Percentiles rank a stretch among this genome's conserved stretches.
Conservation (phyloP, 2,888 invertebrate species). For the Pandemis corylana region DNA sequence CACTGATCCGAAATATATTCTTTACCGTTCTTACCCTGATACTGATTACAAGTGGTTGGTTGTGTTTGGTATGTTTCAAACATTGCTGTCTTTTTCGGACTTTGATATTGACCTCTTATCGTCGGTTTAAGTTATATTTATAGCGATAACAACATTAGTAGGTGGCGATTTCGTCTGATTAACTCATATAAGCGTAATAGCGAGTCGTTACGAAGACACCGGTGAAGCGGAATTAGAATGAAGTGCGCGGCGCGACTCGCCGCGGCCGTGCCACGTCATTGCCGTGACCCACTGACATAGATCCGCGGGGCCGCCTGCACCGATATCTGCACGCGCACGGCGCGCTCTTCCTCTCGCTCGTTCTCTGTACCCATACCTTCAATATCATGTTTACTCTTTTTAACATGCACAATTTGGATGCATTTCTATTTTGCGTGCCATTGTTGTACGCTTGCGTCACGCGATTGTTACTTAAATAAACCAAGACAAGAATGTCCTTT, state of each 20-base stretch:
- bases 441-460: conserved; percentile 7
- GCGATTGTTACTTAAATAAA: conserved; percentile 5
- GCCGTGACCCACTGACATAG: conserved; percentile 89
- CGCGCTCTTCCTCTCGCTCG: conserved; percentile 65
- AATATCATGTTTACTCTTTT: conserved; percentile 31
- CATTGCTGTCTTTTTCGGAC: conserved; percentile 14
- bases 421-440: conserved; percentile 34
- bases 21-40: neutral
- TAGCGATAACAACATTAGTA: conserved; percentile 21
- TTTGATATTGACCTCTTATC: conserved; percentile 37
- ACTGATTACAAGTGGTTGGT: neutral
- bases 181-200: conserved; percentile 58
- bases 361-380: conserved; percentile 12
- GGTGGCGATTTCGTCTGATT: conserved; percentile 48
- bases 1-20: neutral
- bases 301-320: conserved; percentile 86
- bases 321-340: conserved; percentile 78
- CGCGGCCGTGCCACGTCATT: conserved; percentile 86
- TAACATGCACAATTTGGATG: conserved; percentile 37
- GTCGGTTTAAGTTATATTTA: conserved; percentile 6
- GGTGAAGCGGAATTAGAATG: conserved; percentile 85
- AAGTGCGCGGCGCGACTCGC: conserved; percentile 76
- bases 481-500: conserved; percentile 7
- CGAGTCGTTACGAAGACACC: conserved; percentile 66
- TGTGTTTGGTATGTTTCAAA: neutral